Evolutionary conservation across 2,888 invertebrate species (phyloP).

Genomic region (Rhogogaster chlorosoma): DNA sequence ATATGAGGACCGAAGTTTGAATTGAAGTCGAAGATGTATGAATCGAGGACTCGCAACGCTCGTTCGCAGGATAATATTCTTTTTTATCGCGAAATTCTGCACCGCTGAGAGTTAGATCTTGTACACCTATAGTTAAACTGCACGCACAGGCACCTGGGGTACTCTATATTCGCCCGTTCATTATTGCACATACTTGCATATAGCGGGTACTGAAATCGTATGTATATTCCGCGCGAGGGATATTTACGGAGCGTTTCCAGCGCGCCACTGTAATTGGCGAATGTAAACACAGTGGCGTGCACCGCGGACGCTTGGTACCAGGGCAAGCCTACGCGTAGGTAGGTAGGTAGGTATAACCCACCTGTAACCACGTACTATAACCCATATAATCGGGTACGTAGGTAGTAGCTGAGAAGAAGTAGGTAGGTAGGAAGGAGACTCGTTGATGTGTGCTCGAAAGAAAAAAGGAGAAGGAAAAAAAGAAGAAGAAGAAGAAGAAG

Average conservation of each 20-base stretch:
- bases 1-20: too few relatives aligned
- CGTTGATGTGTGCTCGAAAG: background rate
- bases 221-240: background rate
- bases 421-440: background rate
- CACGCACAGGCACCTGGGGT: conserved; percentile 19
- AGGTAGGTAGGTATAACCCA: conserved; percentile 18
- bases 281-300: conserved; percentile 58
- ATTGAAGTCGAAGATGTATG: too few relatives aligned
- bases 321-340: conserved; percentile 15
- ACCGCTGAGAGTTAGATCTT: background rate
- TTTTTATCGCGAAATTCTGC: background rate
- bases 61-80: too few relatives aligned
- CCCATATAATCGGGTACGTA: conserved; percentile 39
- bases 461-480: background rate
- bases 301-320: background rate
- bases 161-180: conserved; percentile 42
- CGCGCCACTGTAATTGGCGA: conserved; percentile 62
- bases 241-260: conserved; percentile 51
- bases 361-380: conserved; percentile 41
- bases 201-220: background rate
- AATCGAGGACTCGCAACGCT: too few relatives aligned
- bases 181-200: conserved; percentile 28
- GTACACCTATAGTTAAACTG: background rate
- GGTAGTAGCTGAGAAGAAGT: background rate
- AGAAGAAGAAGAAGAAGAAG: background rate